Base-by-base conservation (phyloP, 2,113 vertebrate genomes). In the Macrotus californicus region DNA sequence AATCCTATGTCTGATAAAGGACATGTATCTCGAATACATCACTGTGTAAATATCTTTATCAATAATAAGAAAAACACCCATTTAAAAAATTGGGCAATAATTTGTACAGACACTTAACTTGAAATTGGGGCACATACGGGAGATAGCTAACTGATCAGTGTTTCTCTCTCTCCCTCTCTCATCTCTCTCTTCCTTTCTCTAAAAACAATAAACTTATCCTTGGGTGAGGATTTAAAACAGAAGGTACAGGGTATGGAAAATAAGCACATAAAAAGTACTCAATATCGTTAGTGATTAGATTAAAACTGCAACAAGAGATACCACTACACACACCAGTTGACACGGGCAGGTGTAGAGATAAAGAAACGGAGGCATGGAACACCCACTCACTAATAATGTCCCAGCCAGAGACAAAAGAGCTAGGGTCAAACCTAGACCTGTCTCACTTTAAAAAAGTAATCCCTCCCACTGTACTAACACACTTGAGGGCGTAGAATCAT, bases 381-480 rank as follows among this genome's bases (percentile, higher is more conserved):
- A 56, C 43, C 34, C 34, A 48, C 2, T 76, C 61, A 39, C n/a
- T 56, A 18, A 7, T 36, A 24, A 15, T 72, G 24, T 54, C 2
- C n/a, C n/a, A 67, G 6, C 6, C 19, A 89, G 4, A 22, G 66
- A 11, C 14, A 59, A 59, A 80, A 67, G 22, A 91, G 14, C 4
- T 13, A 66, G 15, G 11, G 36, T 59, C 21, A 56, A n/a, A 54
- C 10, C 3, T 41, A 61, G 16, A 50, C 6, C 29, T 67, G 8
- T 59, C 54, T 56, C 13, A 69, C 14, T 70, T 81, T 4, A 29
- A 26, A 26, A 46, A 24, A 15, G 4, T 82, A 3, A 36, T 41
- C 14, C 5, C 5, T 29, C 9, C 18, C 2, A 24, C 6, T 22
- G 15, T 0, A 29, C 15, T 16, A 29, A 24, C 3, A 50, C 1